Conservation (phyloP, 2,113 vertebrate genomes). For the Melierax canorus region DNA sequence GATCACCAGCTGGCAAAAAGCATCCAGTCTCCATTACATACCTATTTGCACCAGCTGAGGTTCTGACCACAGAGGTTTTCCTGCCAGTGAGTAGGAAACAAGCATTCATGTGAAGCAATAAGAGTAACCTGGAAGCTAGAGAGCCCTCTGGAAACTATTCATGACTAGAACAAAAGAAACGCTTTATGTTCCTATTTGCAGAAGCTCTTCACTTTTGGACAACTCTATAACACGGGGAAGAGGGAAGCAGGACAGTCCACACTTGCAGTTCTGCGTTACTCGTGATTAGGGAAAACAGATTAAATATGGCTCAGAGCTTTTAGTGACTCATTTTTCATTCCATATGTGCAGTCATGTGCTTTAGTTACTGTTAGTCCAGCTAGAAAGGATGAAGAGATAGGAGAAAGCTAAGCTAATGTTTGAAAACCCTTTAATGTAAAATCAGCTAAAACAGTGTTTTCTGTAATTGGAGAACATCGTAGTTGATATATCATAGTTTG, state of each 20-base stretch:
- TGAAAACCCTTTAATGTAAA: neutral
- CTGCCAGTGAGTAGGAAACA: neutral
- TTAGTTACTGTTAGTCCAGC: neutral
- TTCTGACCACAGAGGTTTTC: neutral
- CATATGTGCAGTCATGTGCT: neutral
- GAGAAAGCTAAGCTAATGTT: neutral
- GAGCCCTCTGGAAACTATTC: neutral
- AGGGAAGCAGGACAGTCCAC: neutral
- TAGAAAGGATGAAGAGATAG: neutral
- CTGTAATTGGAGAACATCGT: neutral
- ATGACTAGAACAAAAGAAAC: neutral
- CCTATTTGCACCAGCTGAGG: neutral
- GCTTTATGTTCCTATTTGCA: fast-evolving
- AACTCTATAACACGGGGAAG: fast-evolving
- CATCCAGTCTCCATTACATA: neutral
- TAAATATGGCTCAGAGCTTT: neutral
- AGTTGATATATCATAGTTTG: neutral
- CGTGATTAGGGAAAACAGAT: neutral
- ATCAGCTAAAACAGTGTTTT: neutral
- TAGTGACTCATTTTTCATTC: neutral
- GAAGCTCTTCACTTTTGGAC: neutral
- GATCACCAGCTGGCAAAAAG: neutral
- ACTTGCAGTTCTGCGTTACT: neutral
- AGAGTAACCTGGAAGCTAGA: neutral
- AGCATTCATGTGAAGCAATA: neutral